Conservation (phyloP, 2,113 vertebrate genomes). For the Bos javanicus region DNA sequence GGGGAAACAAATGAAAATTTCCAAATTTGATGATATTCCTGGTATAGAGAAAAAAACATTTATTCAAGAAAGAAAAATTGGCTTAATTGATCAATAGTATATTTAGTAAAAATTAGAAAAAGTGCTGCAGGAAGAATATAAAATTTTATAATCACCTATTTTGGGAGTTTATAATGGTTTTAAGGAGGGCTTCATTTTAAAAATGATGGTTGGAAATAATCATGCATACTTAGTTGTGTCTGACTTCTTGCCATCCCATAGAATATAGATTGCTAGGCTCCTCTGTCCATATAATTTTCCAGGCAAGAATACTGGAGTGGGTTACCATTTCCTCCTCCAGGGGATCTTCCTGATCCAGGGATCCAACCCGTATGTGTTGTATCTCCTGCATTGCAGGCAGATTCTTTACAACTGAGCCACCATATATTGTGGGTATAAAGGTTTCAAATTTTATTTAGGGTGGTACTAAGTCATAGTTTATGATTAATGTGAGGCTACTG, state of each 20-base stretch:
- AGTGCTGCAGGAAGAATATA: background rate
- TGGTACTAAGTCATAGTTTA: no score
- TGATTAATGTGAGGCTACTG: background rate
- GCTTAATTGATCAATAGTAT: background rate
- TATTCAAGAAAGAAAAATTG: background rate
- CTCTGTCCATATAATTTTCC: background rate
- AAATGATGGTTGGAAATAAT: background rate
- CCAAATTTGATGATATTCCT: background rate
- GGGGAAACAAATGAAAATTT: background rate
- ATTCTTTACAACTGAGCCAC: background rate
- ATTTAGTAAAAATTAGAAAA: background rate
- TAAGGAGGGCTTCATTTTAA: background rate
- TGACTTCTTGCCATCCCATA: background rate
- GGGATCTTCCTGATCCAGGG: background rate
- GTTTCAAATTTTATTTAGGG: background rate
- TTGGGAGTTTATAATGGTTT: background rate
- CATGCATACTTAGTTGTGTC: background rate
- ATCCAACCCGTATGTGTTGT: background rate
- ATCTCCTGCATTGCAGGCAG: background rate
- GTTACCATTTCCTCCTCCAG: background rate
- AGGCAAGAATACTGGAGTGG: background rate
- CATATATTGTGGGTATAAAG: background rate
- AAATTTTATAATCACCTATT: background rate
- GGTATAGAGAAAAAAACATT: background rate
- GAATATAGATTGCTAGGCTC: background rate